Conservation (phyloP, 2,797 vertebrate species). For the Channallabes apus region DNA sequence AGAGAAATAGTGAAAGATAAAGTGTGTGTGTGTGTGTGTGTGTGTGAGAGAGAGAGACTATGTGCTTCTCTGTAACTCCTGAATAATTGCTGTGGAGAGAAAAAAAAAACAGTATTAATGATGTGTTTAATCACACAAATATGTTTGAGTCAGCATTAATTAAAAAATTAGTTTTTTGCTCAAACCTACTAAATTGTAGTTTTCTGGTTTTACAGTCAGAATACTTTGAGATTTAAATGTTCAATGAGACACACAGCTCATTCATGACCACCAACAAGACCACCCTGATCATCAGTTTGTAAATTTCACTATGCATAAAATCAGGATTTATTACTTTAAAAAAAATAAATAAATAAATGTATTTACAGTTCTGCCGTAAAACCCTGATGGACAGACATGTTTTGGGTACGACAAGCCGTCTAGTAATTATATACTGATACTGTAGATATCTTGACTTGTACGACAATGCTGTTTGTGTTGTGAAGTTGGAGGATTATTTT, state of each 20-base stretch:
- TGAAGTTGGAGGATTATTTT: background rate
- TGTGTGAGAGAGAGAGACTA: slow-evolving; percentile 68
- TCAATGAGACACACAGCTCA: too few relatives aligned
- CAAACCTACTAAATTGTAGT: too few relatives aligned
- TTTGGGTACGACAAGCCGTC: background rate
- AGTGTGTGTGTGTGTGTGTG: slow-evolving; percentile 43
- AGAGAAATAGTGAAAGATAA: background rate
- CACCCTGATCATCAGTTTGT: too few relatives aligned
- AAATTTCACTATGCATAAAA: too few relatives aligned
- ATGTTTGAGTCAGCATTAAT: background rate
- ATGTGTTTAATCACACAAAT: background rate
- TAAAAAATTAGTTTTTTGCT: too few relatives aligned
- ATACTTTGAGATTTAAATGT: too few relatives aligned
- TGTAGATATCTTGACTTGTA: background rate
- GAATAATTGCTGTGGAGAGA: slow-evolving; percentile 78
- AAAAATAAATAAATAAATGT: background rate
- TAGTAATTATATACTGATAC: too few relatives aligned
- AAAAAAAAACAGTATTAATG: slow-evolving; percentile 15
- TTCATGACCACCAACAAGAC: too few relatives aligned
- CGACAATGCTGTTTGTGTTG: background rate
- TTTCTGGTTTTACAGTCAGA: too few relatives aligned
- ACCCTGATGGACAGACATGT: background rate
- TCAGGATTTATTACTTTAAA: too few relatives aligned
- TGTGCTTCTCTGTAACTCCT: slow-evolving; percentile 86
- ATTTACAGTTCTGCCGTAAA: background rate